phyloP scores from a whole-genome alignment of 1,140 invertebrate genomes.

The Drosophila parvula region DNA sequence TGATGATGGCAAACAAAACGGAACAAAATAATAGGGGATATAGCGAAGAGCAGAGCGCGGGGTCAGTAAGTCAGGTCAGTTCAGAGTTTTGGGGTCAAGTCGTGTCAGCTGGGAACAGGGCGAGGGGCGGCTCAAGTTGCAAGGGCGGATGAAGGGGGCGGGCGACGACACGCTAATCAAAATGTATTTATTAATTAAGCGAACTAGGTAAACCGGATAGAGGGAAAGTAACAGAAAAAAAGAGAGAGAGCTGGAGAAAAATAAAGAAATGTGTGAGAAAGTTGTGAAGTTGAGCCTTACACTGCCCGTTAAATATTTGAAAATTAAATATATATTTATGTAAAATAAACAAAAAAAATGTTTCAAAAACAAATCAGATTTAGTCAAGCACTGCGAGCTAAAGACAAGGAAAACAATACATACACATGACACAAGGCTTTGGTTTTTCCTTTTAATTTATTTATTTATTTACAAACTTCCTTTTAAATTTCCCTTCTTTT shows the following conservation, averaged over 20 bases:
- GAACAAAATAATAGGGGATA: constrained; percentile 39
- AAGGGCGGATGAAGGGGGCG: not conserved
- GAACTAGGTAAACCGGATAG: constrained; percentile 53
- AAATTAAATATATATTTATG: too few species aligned
- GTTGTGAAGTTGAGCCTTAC: not conserved
- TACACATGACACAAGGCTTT: too few species aligned
- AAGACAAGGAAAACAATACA: too few species aligned
- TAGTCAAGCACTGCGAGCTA: too few species aligned
- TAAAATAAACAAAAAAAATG: too few species aligned
- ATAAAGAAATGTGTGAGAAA: not conserved
- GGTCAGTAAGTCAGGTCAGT: constrained; percentile 27
- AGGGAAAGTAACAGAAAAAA: not conserved
- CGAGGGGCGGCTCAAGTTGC: not conserved
- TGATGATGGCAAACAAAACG: constrained; percentile 44
- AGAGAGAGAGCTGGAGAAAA: not conserved
- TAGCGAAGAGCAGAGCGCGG: constrained; percentile 21
- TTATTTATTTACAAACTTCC: too few species aligned
- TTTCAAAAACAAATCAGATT: too few species aligned
- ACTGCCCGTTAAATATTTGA: not conserved
- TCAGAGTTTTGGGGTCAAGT: constrained; percentile 30
- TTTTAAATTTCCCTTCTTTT: not conserved
- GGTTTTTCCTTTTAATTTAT: too few species aligned
- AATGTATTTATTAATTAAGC: constrained; percentile 75
- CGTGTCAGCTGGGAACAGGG: constrained; percentile 1
- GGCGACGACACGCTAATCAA: constrained; percentile 69